A percentile compares a stretch with the other conserved stretches of the same genome.
Evolutionary conservation across 2,797 vertebrate genomes (phyloP).

Genomic region (Perodicticus potto): DNA sequence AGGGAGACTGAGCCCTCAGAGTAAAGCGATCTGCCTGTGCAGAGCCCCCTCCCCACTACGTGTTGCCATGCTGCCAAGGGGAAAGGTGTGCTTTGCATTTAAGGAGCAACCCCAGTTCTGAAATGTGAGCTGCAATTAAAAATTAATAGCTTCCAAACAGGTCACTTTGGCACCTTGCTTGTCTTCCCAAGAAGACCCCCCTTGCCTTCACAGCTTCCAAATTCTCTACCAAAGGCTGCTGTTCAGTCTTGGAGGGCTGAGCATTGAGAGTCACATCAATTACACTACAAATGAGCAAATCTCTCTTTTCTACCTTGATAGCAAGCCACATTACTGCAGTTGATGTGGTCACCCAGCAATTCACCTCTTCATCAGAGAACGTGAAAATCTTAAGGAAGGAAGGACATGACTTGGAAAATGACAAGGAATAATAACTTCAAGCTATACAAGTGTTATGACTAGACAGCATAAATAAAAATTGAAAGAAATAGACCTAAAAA

Average conservation of each 20-base stretch:
- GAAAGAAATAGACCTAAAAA: conserved; percentile 66
- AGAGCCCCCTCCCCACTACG: neutral
- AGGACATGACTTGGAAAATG: conserved; percentile 24
- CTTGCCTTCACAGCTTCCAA: neutral
- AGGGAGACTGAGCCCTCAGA: neutral
- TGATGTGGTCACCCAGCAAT: neutral
- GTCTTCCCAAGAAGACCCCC: neutral
- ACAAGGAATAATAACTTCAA: conserved; percentile 53
- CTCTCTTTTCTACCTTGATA: neutral
- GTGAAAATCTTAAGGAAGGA: conserved; percentile 44
- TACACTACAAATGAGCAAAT: neutral
- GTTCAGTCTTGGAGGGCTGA: conserved; percentile 26
- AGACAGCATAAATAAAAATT: conserved; percentile 54
- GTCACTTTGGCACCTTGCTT: conserved; percentile 15
- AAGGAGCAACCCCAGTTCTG: neutral
- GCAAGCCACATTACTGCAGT: neutral
- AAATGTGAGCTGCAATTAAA: conserved; percentile 34
- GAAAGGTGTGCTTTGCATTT: neutral
- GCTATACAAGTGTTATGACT: conserved; percentile 34
- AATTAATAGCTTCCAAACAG: conserved; percentile 36
- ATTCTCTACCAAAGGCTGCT: conserved; percentile 50
- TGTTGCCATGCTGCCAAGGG: neutral
- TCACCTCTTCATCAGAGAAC: conserved; percentile 24
- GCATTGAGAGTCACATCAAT: neutral
- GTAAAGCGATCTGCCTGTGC: neutral